Base-by-base conservation (phyloP, 2,888 invertebrate species). In the Physocephala rufipes region DNA sequence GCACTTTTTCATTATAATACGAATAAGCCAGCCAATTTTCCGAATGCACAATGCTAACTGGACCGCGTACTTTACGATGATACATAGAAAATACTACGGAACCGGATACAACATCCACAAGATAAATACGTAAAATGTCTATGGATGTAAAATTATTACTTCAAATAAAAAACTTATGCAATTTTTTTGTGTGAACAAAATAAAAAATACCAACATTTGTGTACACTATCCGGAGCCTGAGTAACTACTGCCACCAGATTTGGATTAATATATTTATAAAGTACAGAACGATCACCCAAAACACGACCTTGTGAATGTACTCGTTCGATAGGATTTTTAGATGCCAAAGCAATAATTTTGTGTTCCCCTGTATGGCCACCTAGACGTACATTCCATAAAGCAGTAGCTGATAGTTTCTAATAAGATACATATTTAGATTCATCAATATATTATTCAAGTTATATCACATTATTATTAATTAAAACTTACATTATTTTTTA, bases 241-340 rank as follows among this genome's bases (percentile, higher is more conserved):
- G 95, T 93, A 30, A 94, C 90, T 74, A 97, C 89, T 16, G 95
- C 95, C 74, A 97, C 91, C 76, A 99, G 88, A 88, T 99, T 99
- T 36, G 99, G 99, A 89, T 99, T 99, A 78, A 95, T 90, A 86
- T 99, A 99, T 87, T 99, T 99, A 88, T 99, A 99, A 49, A 99
- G 90, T 68, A 99, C 99, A 78, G 95, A 95, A 74, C 99, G 90
- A 88, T 99, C 99, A 47, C 94, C 93, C 76, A 99, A 88, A 65
- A 98, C 98, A 76, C 96, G 90, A 28, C 99, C 99, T 83, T 97
- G 96, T 0, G 97, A 97, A 86, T 98, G 97, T 19, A 96, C 94
- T 73, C 90, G 89, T 87, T 95, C 95, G 76, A 88, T 87, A 12
- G 89, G 86, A 79, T 90, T 90, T 81, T 93, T 92, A 43, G 88